phyloP scores from a whole-genome alignment of 2,113 vertebrate species.

The Hippocampus guttulatus region DNA sequence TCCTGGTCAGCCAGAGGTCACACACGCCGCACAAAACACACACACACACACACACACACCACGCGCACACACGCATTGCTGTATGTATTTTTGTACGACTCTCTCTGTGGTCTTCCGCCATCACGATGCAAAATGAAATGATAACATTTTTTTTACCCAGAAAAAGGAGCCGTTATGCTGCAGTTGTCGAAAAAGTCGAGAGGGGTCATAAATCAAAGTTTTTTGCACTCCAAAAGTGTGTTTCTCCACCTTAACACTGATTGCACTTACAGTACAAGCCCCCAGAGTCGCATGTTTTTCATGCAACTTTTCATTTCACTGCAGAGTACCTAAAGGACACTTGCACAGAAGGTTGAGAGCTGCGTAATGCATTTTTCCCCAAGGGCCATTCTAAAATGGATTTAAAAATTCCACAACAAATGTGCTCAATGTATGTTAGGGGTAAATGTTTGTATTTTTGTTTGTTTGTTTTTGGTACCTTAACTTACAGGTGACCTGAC shows the following conservation, averaged over 20 bases:
- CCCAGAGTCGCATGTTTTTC: slow-evolving; percentile 85
- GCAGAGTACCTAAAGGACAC: slow-evolving; percentile 76
- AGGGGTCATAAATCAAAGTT: slow-evolving; percentile 82
- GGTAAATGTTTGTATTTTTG: no score
- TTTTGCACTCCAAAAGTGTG: slow-evolving; percentile 30
- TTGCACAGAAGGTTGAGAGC: slow-evolving; percentile 79
- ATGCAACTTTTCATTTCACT: slow-evolving; percentile 91
- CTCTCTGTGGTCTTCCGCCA: neutral
- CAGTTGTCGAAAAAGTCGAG: slow-evolving; percentile 86
- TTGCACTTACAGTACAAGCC: slow-evolving; percentile 73
- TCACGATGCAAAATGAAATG: neutral
- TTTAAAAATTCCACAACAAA: no score
- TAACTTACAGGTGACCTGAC: no score
- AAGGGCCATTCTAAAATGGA: no score
- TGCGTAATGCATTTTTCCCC: slow-evolving; percentile 67
- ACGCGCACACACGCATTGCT: slow-evolving; percentile 5
- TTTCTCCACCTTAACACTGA: slow-evolving; percentile 75
- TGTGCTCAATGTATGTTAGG: no score
- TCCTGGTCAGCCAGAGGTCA: slow-evolving; percentile 65
- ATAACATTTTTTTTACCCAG: slow-evolving; percentile 79
- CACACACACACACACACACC: slow-evolving; percentile 2
- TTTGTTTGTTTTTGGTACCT: no score
- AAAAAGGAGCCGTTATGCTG: slow-evolving; percentile 76
- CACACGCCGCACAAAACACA: neutral
- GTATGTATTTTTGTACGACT: neutral